A percentile compares a stretch with the other conserved stretches of the same genome.
phyloP scores from a whole-genome alignment of 2,888 invertebrate genomes.

The Abrostola tripartita region DNA sequence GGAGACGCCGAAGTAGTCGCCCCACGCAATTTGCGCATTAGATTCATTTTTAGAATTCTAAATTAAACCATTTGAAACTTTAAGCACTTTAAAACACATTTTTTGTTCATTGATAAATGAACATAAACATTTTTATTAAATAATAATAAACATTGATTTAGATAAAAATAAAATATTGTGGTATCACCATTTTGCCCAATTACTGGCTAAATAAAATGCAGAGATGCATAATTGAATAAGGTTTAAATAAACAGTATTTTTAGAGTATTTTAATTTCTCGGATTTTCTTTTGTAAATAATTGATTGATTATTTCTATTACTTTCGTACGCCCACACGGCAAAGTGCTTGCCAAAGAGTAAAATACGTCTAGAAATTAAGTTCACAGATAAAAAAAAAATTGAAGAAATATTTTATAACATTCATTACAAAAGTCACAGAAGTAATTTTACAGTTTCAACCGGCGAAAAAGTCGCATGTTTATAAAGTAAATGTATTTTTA shows the following conservation, averaged over 20 bases:
- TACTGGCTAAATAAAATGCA: constrained; percentile 11
- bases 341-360: constrained; percentile 47
- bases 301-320: constrained; percentile 54
- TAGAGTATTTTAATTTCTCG: constrained; percentile 32
- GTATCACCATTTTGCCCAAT: constrained; percentile 38
- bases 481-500: too few relatives aligned
- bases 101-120: constrained; percentile 27
- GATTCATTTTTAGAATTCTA: constrained; percentile 91
- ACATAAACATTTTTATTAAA: constrained; percentile 50
- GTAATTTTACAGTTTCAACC: too few relatives aligned
- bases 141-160: constrained; percentile 55
- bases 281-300: constrained; percentile 48
- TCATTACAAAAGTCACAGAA: too few relatives aligned
- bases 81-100: constrained; percentile 40
- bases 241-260: constrained; percentile 28
- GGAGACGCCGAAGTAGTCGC: constrained; percentile 81
- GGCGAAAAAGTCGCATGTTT: too few relatives aligned
- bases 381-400: constrained; percentile 3
- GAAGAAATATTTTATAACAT: neutral
- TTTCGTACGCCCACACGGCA: constrained; percentile 59
- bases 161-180: constrained; percentile 27
- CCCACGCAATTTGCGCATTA: constrained; percentile 96
- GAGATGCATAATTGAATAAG: constrained; percentile 29
- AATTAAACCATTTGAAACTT: constrained; percentile 15
- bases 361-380: neutral